A percentile compares a stretch with the other conserved stretches of the same genome.
Evolutionary conservation across 2,888 invertebrate species (phyloP).

Genomic region (Ashinkailepas kermadecensis): DNA sequence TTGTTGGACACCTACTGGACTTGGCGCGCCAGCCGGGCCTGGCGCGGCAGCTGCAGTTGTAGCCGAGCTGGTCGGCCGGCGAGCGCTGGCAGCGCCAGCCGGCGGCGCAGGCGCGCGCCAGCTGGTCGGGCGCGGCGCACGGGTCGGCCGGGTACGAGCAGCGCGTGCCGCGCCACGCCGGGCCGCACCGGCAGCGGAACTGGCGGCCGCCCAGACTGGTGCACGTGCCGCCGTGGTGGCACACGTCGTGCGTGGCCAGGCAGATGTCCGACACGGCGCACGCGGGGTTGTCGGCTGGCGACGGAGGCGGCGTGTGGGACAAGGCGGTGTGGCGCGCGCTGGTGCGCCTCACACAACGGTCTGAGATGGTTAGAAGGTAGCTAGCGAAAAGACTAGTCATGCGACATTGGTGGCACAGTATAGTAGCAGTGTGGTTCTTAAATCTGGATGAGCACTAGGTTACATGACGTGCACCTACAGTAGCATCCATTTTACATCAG

Average conservation of each 20-base stretch:
- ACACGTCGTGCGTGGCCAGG: not conserved
- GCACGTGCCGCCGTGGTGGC: slow-evolving; percentile 18
- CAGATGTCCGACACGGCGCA: slow-evolving; percentile 1
- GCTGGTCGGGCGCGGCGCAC: not conserved
- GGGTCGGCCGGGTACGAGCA: not conserved
- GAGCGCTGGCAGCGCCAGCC: not conserved
- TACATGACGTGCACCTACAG: too few species aligned
- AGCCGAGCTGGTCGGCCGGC: not conserved
- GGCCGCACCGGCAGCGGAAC: not conserved
- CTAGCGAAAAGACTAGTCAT: too few species aligned
- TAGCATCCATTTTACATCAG: too few species aligned
- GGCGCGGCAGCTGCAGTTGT: slow-evolving; percentile 11
- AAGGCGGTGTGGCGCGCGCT: too few species aligned
- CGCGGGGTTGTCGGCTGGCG: not conserved
- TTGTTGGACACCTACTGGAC: not conserved
- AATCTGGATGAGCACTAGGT: too few species aligned
- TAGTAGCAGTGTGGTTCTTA: too few species aligned
- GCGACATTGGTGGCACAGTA: too few species aligned
- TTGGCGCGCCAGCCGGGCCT: slow-evolving; percentile 11
- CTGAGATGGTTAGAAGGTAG: too few species aligned
- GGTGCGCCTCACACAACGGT: too few species aligned
- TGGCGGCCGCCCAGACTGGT: not conserved
- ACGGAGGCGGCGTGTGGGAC: not conserved
- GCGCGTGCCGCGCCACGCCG: slow-evolving; percentile 3
- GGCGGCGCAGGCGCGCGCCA: not conserved